These are phyloP conservation scores for Trematomus bernacchii DNA, from an alignment of 2,797 vertebrate species.

Conservation along the genomic window DNA sequence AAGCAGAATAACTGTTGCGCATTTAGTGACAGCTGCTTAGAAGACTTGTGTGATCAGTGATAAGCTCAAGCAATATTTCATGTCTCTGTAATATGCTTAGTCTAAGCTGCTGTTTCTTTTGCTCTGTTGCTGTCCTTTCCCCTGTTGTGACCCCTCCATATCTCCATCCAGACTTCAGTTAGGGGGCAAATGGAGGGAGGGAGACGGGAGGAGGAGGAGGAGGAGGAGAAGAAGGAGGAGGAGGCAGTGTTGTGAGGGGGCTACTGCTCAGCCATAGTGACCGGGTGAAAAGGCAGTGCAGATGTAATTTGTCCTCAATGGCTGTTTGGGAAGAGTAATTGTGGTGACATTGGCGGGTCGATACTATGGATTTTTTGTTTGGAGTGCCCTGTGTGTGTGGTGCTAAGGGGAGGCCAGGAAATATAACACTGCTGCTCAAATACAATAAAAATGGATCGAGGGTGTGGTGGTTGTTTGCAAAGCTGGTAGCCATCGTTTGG, in stretches of 20 bases:
- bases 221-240: constrained; percentile 56
- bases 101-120: constrained; percentile 31
- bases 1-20: constrained; percentile 70
- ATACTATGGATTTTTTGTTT: constrained; percentile 99
- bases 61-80: constrained; percentile 63
- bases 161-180: constrained; percentile 64
- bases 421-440: constrained; percentile 97
- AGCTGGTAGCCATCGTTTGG: constrained; percentile 92
- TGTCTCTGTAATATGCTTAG: constrained; percentile 40
- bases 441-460: constrained; percentile 99
- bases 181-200: constrained; percentile 68
- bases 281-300: constrained; percentile 99
- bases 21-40: constrained; percentile 59
- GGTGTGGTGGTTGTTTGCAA: constrained; percentile 94
- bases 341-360: constrained; percentile 98
- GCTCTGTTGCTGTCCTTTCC: constrained; percentile 48
- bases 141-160: constrained; percentile 62
- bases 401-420: constrained; percentile 98
- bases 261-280: constrained; percentile 94
- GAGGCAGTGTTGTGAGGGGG: constrained; percentile 82
- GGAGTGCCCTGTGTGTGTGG: constrained; percentile 99
- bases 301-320: constrained; percentile 99
- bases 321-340: constrained; percentile 99
- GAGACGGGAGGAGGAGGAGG: constrained; percentile 67
- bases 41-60: constrained; percentile 61